These are phyloP conservation scores for Otolemur garnettii DNA, from an alignment of 2,113 vertebrate species.

Conservation along the genomic window DNA sequence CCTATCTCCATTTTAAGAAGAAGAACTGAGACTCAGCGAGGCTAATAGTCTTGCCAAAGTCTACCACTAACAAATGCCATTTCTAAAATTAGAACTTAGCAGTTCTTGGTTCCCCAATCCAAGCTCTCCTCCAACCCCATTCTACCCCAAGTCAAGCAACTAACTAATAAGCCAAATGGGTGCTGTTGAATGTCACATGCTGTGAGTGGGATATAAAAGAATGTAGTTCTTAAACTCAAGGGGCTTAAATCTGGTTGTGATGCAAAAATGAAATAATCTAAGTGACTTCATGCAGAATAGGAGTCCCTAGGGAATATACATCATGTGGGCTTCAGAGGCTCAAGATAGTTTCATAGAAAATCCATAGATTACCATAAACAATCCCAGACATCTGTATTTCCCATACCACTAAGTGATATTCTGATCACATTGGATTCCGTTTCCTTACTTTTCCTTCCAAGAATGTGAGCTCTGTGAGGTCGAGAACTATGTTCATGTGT, in stretches of 20 bases:
- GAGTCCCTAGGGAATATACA: constrained; percentile 34
- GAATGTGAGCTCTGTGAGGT: background rate
- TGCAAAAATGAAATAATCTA: constrained; percentile 23
- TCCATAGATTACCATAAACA: background rate
- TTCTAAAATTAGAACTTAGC: constrained; percentile 43
- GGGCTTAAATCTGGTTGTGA: constrained; percentile 10
- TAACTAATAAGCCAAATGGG: constrained; percentile 28
- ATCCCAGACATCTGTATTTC: background rate
- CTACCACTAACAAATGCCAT: constrained; percentile 42
- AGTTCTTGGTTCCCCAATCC: background rate
- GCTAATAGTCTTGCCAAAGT: constrained; percentile 13
- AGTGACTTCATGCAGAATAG: background rate
- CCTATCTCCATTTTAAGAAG: constrained; percentile 64
- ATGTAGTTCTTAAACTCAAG: constrained; percentile 46
- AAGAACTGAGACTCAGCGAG: constrained; percentile 43
- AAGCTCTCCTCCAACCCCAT: background rate
- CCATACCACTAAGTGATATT: background rate
- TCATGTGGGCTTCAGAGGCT: background rate
- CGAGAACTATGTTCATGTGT: background rate
- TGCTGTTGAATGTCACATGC: background rate
- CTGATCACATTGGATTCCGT: background rate
- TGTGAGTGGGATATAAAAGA: background rate
- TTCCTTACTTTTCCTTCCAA: constrained; percentile 12
- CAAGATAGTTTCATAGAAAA: background rate
- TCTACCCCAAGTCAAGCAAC: constrained; percentile 19